Evolutionary conservation across 2,888 invertebrate species (phyloP).

Genomic region (Drosophila flavopinicola): DNA sequence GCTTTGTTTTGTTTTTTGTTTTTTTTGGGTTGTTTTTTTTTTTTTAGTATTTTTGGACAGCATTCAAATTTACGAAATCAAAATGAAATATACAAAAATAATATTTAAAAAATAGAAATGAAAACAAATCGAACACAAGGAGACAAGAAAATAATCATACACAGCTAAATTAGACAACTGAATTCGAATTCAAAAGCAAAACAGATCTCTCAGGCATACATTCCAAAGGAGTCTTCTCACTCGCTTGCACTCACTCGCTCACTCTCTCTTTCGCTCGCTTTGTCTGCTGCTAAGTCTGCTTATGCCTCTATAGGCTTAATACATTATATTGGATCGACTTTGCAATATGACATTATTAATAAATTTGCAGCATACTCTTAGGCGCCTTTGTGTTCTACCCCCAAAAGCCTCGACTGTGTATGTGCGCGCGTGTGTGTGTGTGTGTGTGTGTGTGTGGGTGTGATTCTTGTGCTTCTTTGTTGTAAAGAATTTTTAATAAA

Average conservation of each 20-base stretch:
- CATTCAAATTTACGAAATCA: constrained; percentile 76
- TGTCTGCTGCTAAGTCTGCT: constrained; percentile 33
- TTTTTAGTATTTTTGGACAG: constrained; percentile 45
- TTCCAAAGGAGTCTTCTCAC: constrained; percentile 30
- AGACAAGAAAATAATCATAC: constrained; percentile 7
- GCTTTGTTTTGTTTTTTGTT: constrained; percentile 30
- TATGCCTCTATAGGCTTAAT: constrained; percentile 70
- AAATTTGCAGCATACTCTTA: constrained; percentile 81
- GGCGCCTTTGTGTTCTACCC: constrained; percentile 48
- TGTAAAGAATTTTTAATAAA: constrained; percentile 84
- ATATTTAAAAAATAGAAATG: constrained; percentile 17
- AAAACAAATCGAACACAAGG: constrained; percentile 15
- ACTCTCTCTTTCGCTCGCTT: constrained; percentile 12
- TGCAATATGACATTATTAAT: constrained; percentile 83
- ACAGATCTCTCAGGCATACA: constrained; percentile 46
- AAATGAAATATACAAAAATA: constrained; percentile 34
- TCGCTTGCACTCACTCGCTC: constrained; percentile 8
- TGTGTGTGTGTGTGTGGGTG: constrained; percentile 18
- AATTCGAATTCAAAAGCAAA: constrained; percentile 59
- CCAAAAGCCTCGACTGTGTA: constrained; percentile 41
- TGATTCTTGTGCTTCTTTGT: constrained; percentile 49
- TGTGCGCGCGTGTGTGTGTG: constrained; percentile 31
- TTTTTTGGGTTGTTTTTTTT: constrained; percentile 9
- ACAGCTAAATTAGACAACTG: constrained; percentile 42
- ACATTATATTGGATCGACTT: constrained; percentile 81